Conservation (phyloP, 2,113 vertebrate species). For the Aix galericulata region DNA sequence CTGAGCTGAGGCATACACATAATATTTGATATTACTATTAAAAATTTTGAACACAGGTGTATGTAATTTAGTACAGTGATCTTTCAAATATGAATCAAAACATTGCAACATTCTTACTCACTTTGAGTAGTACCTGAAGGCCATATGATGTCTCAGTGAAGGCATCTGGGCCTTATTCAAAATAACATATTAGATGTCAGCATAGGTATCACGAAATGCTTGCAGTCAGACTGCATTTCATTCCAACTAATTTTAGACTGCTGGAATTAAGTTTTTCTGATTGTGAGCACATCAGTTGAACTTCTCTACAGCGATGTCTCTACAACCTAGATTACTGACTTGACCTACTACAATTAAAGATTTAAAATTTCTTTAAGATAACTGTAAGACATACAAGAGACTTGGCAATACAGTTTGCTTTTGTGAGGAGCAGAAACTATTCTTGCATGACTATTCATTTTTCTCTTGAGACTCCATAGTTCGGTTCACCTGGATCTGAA, state of each 20-base stretch:
- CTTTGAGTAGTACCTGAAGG: background rate
- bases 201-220: background rate
- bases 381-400: background rate
- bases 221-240: background rate
- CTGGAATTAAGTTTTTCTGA: background rate
- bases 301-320: background rate
- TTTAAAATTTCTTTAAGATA: slow-evolving; percentile 5
- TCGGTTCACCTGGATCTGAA: background rate
- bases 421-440: background rate
- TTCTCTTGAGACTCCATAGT: background rate
- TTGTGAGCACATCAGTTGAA: background rate
- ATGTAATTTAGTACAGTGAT: background rate
- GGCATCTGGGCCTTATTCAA: background rate
- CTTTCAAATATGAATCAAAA: background rate
- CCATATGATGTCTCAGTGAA: background rate
- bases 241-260: background rate
- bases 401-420: background rate
- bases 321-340: background rate
- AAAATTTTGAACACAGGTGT: background rate
- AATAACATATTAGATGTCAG: background rate
- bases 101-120: background rate
- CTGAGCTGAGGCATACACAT: background rate
- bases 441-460: background rate
- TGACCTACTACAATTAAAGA: background rate
- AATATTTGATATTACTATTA: background rate